Evolutionary conservation across 2,888 invertebrate genomes (phyloP), one percentile per base, ranked within the genome.

Genomic region (Thereva unica): DNA sequence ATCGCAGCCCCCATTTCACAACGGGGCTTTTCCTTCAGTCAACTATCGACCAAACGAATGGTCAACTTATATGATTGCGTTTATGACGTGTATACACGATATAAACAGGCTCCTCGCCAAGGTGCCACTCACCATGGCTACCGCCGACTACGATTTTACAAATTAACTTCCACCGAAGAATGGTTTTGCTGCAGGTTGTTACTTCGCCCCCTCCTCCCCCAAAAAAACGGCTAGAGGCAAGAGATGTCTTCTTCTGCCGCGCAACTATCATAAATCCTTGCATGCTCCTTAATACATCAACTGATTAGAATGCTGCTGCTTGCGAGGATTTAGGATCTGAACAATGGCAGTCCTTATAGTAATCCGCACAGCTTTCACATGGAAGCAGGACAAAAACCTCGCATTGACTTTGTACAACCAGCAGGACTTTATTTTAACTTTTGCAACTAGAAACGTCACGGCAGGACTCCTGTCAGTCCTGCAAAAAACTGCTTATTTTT

Each of bases 31-130:
- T 64, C 53, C 53, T 44, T 45, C 37, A 64, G 52, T 53, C 53
- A 50, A 50, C 53, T 64, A 64, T 64, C 64, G 64, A 64, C 64
- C 64, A 64, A 64, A 64, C 64, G 64, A 23, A 64, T 64, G 64
- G 64, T 64, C 64, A 64, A 49, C 50, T 34, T 49, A 57, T 61
- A 61, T 37, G 61, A 59, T 59, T 47, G 50, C 61, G 50, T 61
- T 61, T 45, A 61, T 61, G 61, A 49, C 7, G 40, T 49, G 10
- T 37, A 12, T 49, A 50, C 50, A 47, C 50, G 50, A 61, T 50
- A 50, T 10, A 50, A 37, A 35, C 59, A 50, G 61, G 50, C 23
- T 41, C 49, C n/a, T 44, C 40, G 47, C 50, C 50, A 50, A 61
- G 50, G 23, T 35, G 50, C 61, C 23, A 23, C 40, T 61, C 61